Evolutionary conservation across 2,888 invertebrate genomes (phyloP).

Genomic region (Apotomis betuletana): DNA sequence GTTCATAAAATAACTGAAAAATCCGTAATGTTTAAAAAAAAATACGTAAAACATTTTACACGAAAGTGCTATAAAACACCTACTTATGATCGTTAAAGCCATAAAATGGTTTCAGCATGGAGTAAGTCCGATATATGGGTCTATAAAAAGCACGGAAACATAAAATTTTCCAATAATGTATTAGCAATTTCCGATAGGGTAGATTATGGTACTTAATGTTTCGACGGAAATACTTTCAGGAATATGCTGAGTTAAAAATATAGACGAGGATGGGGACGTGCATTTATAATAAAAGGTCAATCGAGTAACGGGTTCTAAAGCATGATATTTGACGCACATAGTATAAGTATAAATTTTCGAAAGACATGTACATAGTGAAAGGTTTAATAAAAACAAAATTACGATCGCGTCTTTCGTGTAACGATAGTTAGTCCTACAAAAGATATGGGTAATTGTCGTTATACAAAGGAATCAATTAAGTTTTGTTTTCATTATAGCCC

Average conservation of each 20-base stretch:
- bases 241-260: constrained; percentile 35
- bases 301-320: neutral
- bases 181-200: constrained; percentile 69
- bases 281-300: constrained; percentile 17
- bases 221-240: constrained; percentile 40
- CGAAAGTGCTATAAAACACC: constrained; percentile 62
- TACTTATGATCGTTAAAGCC: constrained; percentile 72
- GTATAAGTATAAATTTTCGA: no score
- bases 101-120: constrained; percentile 70
- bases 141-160: constrained; percentile 73
- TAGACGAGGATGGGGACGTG: constrained; percentile 1
- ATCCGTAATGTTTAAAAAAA: constrained; percentile 35
- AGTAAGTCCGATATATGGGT: constrained; percentile 73
- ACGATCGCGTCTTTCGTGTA: no score
- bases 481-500: no score
- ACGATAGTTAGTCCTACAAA: no score
- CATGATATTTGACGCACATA: neutral
- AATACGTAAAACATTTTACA: constrained; percentile 48
- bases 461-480: no score
- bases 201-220: constrained; percentile 52
- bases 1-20: constrained; percentile 19
- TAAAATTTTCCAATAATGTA: constrained; percentile 71
- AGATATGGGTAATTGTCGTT: no score
- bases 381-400: no score
- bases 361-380: no score